Conservation (phyloP, 2,888 invertebrate genomes). For the Eumerus sabulonum region DNA sequence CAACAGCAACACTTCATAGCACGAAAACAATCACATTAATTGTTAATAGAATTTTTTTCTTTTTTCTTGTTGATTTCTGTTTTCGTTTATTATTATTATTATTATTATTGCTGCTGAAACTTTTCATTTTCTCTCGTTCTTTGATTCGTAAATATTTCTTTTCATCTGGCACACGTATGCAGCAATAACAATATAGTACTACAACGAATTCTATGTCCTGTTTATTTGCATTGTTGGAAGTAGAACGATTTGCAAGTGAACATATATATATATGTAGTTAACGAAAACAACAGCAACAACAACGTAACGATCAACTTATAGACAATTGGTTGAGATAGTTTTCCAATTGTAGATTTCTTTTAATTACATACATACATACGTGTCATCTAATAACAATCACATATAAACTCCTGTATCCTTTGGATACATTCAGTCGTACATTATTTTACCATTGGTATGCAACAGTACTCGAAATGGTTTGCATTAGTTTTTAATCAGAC, state of each 20-base stretch:
- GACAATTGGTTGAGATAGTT: too few species aligned
- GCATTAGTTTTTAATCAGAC: conserved; percentile 1
- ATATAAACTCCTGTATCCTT: too few species aligned
- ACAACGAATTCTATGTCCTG: too few species aligned
- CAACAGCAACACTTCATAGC: conserved; percentile 69
- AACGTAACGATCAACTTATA: conserved; percentile 18
- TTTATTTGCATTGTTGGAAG: too few species aligned
- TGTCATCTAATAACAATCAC: too few species aligned
- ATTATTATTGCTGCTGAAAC: conserved; percentile 55
- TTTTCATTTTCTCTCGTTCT: conserved; percentile 67
- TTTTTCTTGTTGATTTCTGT: conserved; percentile 68
- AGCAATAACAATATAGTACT: conserved; percentile 20
- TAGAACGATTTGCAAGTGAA: too few species aligned
- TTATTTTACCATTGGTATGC: too few species aligned
- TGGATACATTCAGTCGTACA: too few species aligned
- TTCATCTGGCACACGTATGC: conserved; percentile 58
- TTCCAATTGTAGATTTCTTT: too few species aligned
- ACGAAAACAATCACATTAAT: conserved; percentile 69
- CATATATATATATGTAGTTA: too few species aligned
- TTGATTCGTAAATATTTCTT: conserved; percentile 65
- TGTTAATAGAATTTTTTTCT: conserved; percentile 65
- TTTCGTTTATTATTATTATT: conserved; percentile 49
- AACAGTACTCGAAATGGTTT: too few species aligned
- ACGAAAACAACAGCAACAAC: conserved; percentile 1
- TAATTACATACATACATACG: too few species aligned